Percentiles rank a stretch among this genome's conserved stretches.
phyloP scores from a whole-genome alignment of 2,888 invertebrate species.

The Drosophila prostipennis region DNA sequence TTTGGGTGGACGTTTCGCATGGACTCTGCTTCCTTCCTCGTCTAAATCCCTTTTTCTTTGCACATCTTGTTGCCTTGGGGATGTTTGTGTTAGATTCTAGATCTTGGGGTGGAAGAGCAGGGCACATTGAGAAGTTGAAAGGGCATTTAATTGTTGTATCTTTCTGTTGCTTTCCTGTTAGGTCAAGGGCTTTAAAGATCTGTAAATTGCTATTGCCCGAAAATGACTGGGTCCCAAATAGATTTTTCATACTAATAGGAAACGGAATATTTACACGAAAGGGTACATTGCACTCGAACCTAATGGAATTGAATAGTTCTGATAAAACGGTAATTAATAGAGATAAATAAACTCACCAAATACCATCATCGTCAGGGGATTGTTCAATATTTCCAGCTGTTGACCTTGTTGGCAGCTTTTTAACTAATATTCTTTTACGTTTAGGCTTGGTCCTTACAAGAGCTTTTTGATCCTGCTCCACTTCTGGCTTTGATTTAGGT shows the following conservation, averaged over 20 bases:
- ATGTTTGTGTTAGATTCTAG: neutral
- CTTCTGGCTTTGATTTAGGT: neutral
- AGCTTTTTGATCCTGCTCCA: neutral
- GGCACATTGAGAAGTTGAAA: neutral
- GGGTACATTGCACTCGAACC: slow-evolving; percentile 68
- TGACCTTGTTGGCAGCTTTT: neutral
- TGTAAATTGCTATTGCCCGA: neutral
- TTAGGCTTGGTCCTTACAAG: slow-evolving; percentile 17
- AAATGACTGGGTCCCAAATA: slow-evolving; percentile 11
- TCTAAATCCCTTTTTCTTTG: slow-evolving; percentile 6
- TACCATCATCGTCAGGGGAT: slow-evolving; percentile 8
- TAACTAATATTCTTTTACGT: slow-evolving; percentile 5
- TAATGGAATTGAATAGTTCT: neutral
- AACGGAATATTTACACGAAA: slow-evolving; percentile 50
- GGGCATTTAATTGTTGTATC: neutral
- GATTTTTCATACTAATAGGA: slow-evolving; percentile 19
- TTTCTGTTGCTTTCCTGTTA: neutral
- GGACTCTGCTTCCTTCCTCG: neutral
- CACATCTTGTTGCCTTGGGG: neutral
- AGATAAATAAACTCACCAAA: slow-evolving; percentile 53
- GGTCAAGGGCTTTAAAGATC: neutral
- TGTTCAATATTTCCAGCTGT: neutral
- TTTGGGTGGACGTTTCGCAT: slow-evolving; percentile 33
- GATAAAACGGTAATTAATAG: too few relatives aligned
- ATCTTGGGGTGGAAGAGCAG: neutral